These are phyloP conservation scores for Drosophila rhopaloa DNA, from an alignment of 1,140 invertebrate genomes.

Conservation along the genomic window DNA sequence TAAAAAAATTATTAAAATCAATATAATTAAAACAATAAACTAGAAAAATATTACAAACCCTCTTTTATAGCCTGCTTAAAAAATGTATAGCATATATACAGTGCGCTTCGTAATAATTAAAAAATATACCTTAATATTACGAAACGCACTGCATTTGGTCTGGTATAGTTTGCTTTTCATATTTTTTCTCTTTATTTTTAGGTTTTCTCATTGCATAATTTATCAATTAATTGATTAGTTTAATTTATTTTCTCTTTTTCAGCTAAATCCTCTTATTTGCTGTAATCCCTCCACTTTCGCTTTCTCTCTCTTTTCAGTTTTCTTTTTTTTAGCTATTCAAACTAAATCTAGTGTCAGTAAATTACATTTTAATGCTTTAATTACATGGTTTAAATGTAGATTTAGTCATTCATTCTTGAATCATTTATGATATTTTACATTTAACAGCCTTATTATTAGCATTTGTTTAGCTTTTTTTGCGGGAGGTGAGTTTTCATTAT, in stretches of 20 bases:
- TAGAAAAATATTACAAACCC: too few relatives aligned
- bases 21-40: not conserved
- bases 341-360: slow-evolving; percentile 75
- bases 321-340: slow-evolving; percentile 63
- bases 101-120: not conserved
- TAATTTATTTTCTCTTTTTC: slow-evolving; percentile 38
- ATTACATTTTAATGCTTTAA: slow-evolving; percentile 78
- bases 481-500: slow-evolving; percentile 43
- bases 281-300: slow-evolving; percentile 54
- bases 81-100: too few relatives aligned
- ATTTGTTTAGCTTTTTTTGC: slow-evolving; percentile 67
- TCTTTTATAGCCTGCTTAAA: not conserved
- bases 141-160: not conserved
- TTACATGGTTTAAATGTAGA: slow-evolving; percentile 70
- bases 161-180: slow-evolving; percentile 51
- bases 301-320: slow-evolving; percentile 3
- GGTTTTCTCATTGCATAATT: slow-evolving; percentile 66
- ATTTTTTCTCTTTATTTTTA: slow-evolving; percentile 68
- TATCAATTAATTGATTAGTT: slow-evolving; percentile 77
- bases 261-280: slow-evolving; percentile 51
- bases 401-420: slow-evolving; percentile 49
- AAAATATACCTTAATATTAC: not conserved
- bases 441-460: slow-evolving; percentile 84
- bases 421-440: slow-evolving; percentile 84
- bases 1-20: too few relatives aligned